A percentile compares a stretch with the other conserved stretches of the same genome.
Evolutionary conservation across 2,113 vertebrate species (phyloP).

Genomic region (Nematolebias whitei): DNA sequence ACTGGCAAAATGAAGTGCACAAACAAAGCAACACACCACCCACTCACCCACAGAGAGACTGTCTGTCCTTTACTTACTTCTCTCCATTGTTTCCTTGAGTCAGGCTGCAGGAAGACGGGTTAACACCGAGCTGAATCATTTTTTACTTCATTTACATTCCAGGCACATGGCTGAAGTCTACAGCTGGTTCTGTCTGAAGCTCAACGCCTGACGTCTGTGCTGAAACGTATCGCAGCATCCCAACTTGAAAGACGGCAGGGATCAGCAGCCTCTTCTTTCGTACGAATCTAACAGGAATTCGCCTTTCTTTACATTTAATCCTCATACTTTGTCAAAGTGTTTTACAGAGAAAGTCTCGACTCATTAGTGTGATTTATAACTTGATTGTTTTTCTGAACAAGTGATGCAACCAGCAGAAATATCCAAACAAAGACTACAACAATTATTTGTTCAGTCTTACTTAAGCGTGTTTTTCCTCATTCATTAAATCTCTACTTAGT

Average conservation of each 20-base stretch:
- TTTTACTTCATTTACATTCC: slow-evolving; percentile 49
- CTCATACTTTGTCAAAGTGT: not conserved
- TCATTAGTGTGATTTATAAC: too few species aligned
- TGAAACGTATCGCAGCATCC: slow-evolving; percentile 44
- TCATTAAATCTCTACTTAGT: too few species aligned
- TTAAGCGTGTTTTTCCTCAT: too few species aligned
- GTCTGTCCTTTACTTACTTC: not conserved
- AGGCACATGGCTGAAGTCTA: slow-evolving; percentile 49
- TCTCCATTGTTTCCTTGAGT: slow-evolving; percentile 27
- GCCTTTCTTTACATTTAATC: slow-evolving; percentile 12
- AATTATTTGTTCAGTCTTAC: too few species aligned
- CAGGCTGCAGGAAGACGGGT: slow-evolving; percentile 37
- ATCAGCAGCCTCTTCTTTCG: slow-evolving; percentile 29
- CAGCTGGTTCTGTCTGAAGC: slow-evolving; percentile 34
- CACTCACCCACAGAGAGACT: not conserved
- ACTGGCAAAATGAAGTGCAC: not conserved
- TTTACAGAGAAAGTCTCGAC: not conserved
- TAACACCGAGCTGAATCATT: slow-evolving; percentile 47
- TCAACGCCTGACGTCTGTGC: slow-evolving; percentile 12
- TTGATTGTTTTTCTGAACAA: too few species aligned
- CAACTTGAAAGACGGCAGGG: slow-evolving; percentile 40
- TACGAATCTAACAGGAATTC: slow-evolving; percentile 16
- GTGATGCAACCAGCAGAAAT: too few species aligned
- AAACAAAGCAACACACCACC: not conserved
- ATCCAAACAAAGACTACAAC: too few species aligned